Base-by-base conservation (phyloP, 2,888 invertebrate species). In the Polymixis lichenea region DNA sequence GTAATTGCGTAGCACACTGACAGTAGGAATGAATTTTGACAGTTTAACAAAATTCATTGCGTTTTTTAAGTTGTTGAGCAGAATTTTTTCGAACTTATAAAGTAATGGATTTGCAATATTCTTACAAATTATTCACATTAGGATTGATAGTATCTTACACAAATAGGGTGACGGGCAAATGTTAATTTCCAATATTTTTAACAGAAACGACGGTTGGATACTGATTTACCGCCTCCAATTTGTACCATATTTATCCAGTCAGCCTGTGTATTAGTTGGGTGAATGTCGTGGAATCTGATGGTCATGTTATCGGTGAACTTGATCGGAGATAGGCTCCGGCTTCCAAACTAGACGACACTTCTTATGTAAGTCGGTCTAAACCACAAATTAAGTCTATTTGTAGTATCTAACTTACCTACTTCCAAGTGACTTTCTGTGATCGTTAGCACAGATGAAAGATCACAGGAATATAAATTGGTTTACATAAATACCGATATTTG, bases 261-360 rank as follows among this genome's bases (percentile, higher is more conserved):
- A 58, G 28, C n/a, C 49, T n/a, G 17, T 72, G 11, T 17, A 71
- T 72, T 76, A 85, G 65, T 86, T 77, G 53, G 28, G 56, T 32
- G 58, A 61, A 61, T 55, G 38, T 72, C 55, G 43, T 19, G 73
- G 49, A 73, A 61, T 55, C 61, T 58, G 51, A 77, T 61, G 65
- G 43, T 55, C 71, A 15, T 65, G 77, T 77, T 80, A 84, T 82
- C 81, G 53, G 53, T n/a, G 17, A 80, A 80, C 76, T 70, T 84
- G 58, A 81, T 76, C 85, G 32, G 53, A 55, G 76, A 67, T 72
- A 70, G 58, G 62, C 56, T 49, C n/a, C n/a, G 25, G n/a, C 58
- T 75, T 60, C 68, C 67, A 69, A 84, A 68, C 67, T 60, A 75
- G 49, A 49, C 69, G 13, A 43, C 61, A 60, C 25, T 61, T 66